Base-by-base conservation (phyloP, 35 echinoderm and acorn worm genomes). In the Anneissia japonica region DNA sequence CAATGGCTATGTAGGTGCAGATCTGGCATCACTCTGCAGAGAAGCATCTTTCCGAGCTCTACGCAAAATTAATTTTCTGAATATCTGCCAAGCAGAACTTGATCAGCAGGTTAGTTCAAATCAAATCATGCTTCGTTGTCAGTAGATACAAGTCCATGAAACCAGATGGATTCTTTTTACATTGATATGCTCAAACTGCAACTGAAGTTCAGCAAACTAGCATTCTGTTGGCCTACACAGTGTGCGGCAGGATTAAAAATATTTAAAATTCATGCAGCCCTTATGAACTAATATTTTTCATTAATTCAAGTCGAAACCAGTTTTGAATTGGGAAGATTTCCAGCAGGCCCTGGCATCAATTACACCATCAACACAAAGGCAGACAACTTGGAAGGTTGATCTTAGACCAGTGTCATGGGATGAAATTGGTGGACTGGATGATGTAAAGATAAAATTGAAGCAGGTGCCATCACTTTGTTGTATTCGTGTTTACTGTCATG, bases 1-100 rank as follows among this genome's bases (percentile, higher is more conserved):
- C 55, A 89, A 83, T 41, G 87, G 87, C 23, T 89, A 75, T 41
- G 81, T 40, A 16, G 87, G 87, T 30, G 87, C 87, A 75, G 87
- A 89, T 46, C 23, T 89, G 23, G 80, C 87, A 39, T 81, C 34
- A 33, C 56, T 89, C 0, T 89, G 87, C 37, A 30, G 81, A 34
- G 79, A 89, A 74, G 87, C 87, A 32, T 36, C 81, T 0, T 89
- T 89, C 39, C 72, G 28, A 11, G 87, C 87, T 34, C 30, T 89
- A 31, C 32, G n/a, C 3, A 82, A 79, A 88, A 32, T 46, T 14
- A 38, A 37, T 4, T 26, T 38, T 75, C 3, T 9, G 0, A 74
- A n/a, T 38, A 39, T 75, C 33, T 30, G 4, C 31, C 73, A 75
- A 7, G 14, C 31, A 7, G 75, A 4, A 32, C 4, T 0, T 26